Percentiles rank a stretch among this genome's conserved stretches.
Conservation (phyloP, 2,113 vertebrate genomes). For the Dicaeum eximium region DNA sequence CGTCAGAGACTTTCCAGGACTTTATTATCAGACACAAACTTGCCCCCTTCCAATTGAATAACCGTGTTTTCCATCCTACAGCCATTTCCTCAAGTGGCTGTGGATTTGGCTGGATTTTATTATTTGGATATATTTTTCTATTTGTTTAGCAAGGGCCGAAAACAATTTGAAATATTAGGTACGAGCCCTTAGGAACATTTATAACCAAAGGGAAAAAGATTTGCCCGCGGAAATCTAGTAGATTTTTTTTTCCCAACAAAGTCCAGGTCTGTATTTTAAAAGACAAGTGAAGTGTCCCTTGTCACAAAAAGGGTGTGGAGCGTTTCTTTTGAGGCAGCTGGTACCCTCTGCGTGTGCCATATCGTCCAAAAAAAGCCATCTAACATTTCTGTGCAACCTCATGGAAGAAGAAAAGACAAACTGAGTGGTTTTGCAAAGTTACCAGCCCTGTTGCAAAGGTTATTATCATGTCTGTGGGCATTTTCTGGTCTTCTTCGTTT, state of each 20-base stretch:
- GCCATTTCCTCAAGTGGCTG: not conserved
- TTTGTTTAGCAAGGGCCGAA: not conserved
- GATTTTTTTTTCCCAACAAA: fast-evolving
- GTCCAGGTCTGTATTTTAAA: not conserved
- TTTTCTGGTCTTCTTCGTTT: constrained; percentile 21
- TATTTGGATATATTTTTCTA: not conserved
- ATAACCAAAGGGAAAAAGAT: not conserved
- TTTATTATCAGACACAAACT: not conserved
- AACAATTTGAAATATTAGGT: not conserved
- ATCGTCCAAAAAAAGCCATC: not conserved
- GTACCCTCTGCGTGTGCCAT: not conserved
- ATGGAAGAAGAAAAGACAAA: not conserved
- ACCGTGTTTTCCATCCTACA: not conserved
- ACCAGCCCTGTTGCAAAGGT: not conserved
- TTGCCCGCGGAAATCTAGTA: not conserved
- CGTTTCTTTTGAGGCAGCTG: not conserved
- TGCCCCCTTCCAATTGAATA: not conserved
- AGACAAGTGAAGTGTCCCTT: not conserved
- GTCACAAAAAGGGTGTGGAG: not conserved
- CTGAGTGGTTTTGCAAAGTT: not conserved
- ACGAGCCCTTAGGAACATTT: not conserved
- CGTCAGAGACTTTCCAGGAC: not conserved
- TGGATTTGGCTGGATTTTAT: not conserved
- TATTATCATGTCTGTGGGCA: not conserved
- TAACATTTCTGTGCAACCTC: not conserved